phyloP scores from a whole-genome alignment of 2,113 vertebrate species.

The Pogona vitticeps region DNA sequence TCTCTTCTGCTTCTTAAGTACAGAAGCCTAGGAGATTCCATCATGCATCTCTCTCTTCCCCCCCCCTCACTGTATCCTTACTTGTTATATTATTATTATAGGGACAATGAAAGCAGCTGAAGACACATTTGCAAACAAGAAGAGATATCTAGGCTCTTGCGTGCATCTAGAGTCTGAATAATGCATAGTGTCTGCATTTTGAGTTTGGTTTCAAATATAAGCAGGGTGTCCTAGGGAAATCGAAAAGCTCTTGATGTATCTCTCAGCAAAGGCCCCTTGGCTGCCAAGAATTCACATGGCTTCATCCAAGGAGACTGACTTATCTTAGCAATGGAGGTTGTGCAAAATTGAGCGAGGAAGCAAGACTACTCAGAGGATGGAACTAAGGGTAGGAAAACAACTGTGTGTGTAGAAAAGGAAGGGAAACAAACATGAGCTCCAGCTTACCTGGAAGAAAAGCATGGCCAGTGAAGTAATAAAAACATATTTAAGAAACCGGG shows the following conservation, averaged over 20 bases:
- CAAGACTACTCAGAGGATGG: conserved; percentile 27
- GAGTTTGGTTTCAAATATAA: conserved; percentile 66
- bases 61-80: conserved; percentile 36
- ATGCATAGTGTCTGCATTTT: conserved; percentile 69
- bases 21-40: conserved; percentile 40
- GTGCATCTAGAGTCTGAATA: conserved; percentile 69
- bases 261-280: conserved; percentile 59
- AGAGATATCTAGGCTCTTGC: conserved; percentile 36
- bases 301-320: conserved; percentile 28
- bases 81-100: conserved; percentile 10
- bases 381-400: conserved; percentile 30
- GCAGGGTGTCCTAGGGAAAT: conserved; percentile 49
- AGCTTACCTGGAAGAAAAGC: background rate
- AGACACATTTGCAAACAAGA: conserved; percentile 66
- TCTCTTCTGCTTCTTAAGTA: conserved; percentile 53
- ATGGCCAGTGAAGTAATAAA: conserved; percentile 15
- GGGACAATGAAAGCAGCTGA: conserved; percentile 45
- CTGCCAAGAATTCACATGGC: conserved; percentile 63
- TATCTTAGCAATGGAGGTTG: conserved; percentile 11
- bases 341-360: conserved; percentile 11
- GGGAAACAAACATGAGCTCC: background rate
- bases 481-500: background rate
- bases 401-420: background rate
- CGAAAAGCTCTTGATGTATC: conserved; percentile 46
- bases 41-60: background rate